phyloP scores from a whole-genome alignment of 37 sponge, comb jelly and placozoan genomes.

The Oopsacas minuta region DNA sequence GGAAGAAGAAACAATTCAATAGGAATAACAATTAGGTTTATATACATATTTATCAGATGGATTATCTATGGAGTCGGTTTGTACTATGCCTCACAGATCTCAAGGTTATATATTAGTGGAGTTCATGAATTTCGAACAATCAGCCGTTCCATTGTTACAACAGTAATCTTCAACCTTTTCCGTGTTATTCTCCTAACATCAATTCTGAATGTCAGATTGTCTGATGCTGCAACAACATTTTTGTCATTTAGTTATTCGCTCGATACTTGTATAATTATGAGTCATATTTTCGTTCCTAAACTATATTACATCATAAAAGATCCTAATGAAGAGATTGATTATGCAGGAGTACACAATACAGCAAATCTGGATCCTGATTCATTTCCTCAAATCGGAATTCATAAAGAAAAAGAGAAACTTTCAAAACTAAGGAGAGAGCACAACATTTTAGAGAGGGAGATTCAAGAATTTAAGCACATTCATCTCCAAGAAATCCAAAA shows the following conservation, averaged over 20 bases:
- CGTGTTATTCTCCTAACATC: neutral
- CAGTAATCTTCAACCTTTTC: neutral
- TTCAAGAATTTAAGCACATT: too few species aligned
- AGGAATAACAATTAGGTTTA: neutral
- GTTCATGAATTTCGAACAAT: neutral
- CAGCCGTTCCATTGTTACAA: neutral
- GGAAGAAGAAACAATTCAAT: neutral
- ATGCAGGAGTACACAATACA: neutral
- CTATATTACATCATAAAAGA: neutral
- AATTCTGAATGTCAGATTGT: neutral
- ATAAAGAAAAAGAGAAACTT: neutral
- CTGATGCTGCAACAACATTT: neutral
- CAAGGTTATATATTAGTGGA: neutral
- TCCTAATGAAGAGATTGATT: neutral
- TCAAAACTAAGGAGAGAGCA: too few species aligned
- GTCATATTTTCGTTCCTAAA: neutral
- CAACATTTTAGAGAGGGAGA: too few species aligned
- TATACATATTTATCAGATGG: slow-evolving; percentile 10
- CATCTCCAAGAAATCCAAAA: too few species aligned
- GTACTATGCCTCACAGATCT: neutral
- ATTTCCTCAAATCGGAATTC: neutral
- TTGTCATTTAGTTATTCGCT: neutral
- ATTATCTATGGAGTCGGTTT: neutral
- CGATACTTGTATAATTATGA: neutral
- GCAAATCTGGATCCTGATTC: neutral